phyloP scores from a whole-genome alignment of 1,140 invertebrate genomes.

The Meloidogyne exigua region DNA sequence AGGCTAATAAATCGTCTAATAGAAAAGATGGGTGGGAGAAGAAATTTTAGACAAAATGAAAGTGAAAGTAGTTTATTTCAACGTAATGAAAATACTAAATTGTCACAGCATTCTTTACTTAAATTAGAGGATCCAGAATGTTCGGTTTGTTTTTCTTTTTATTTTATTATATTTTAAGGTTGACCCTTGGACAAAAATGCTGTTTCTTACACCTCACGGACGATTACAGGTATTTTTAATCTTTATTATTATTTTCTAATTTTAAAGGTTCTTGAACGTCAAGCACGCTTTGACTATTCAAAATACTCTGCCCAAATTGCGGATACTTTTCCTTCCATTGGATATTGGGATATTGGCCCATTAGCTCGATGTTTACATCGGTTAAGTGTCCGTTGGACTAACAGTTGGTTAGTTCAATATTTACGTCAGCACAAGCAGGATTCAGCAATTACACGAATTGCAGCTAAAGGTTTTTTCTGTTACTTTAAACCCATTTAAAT shows the following conservation, averaged over 20 bases:
- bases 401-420: constrained; percentile 28
- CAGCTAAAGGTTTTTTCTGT: constrained; percentile 15
- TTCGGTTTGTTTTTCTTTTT: background rate
- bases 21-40: background rate
- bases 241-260: background rate
- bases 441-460: constrained; percentile 17
- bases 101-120: constrained; percentile 10
- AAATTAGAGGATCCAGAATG: constrained; percentile 29
- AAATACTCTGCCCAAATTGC: constrained; percentile 34
- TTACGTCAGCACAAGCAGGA: constrained; percentile 29
- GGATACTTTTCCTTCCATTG: constrained; percentile 29
- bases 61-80: constrained; percentile 8
- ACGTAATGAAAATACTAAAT: background rate
- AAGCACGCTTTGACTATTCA: constrained; percentile 28
- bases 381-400: constrained; percentile 28
- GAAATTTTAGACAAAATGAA: background rate
- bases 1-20: background rate
- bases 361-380: constrained; percentile 27
- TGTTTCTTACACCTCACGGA: constrained; percentile 34
- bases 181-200: constrained; percentile 38
- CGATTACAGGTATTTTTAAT: constrained; percentile 20
- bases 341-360: constrained; percentile 30
- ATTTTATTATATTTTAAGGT: background rate
- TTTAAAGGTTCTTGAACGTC: constrained; percentile 26
- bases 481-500: background rate